Percentiles rank a stretch among this genome's conserved stretches.
These are phyloP conservation scores for Allochrocebus solatus DNA, from an alignment of 2,797 vertebrate species.

Conservation along the genomic window DNA sequence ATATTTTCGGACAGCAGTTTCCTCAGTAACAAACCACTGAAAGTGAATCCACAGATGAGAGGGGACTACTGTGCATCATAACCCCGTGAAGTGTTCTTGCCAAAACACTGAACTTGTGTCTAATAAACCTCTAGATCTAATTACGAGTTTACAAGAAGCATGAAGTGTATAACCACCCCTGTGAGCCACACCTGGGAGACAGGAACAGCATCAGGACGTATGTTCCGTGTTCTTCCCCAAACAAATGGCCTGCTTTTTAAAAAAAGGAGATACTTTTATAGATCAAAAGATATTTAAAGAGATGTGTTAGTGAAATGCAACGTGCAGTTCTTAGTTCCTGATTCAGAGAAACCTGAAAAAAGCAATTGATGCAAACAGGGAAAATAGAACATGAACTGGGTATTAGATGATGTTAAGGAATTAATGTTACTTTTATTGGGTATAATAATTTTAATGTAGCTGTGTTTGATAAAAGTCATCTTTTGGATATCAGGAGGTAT, in stretches of 20 bases:
- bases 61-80: too few relatives aligned
- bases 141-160: background rate
- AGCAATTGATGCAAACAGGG: background rate
- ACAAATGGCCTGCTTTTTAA: background rate
- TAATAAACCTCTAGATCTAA: background rate
- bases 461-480: background rate
- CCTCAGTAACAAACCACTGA: background rate
- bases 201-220: background rate
- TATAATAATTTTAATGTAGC: background rate
- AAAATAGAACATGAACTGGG: background rate
- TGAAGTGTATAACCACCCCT: background rate
- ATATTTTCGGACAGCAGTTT: background rate
- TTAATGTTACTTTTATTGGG: background rate
- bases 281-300: background rate
- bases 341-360: background rate
- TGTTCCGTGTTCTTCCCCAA: background rate
- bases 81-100: background rate
- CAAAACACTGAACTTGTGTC: background rate
- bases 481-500: background rate
- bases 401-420: background rate
- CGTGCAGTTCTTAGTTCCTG: background rate
- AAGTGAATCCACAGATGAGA: background rate
- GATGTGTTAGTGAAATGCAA: background rate
- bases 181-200: background rate
- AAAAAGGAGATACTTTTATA: background rate